Percentiles rank a stretch among this genome's conserved stretches.
phyloP scores from a whole-genome alignment of 2,888 invertebrate species.

The Lasioglossum malachurum region DNA sequence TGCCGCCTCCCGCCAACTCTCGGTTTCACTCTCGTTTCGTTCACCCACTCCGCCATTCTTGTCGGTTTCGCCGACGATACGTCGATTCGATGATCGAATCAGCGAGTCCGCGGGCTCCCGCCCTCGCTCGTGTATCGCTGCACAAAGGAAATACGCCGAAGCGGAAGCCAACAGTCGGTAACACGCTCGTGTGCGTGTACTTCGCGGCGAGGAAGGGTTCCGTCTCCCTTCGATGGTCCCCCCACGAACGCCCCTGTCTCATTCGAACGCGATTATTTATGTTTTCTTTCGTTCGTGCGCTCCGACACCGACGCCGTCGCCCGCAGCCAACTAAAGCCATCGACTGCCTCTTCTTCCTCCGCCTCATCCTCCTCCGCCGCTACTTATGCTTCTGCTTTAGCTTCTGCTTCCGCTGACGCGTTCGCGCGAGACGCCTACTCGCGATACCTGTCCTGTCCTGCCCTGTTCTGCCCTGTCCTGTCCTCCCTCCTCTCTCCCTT shows the following conservation, averaged over 20 bases:
- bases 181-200: background rate
- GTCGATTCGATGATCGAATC: background rate
- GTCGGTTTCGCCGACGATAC: background rate
- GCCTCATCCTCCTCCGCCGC: slow-evolving; percentile 14
- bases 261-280: slow-evolving; percentile 84
- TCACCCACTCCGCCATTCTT: background rate
- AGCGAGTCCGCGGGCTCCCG: background rate
- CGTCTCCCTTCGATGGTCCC: slow-evolving; percentile 1
- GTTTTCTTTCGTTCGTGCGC: slow-evolving; percentile 81
- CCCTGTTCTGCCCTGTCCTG: background rate
- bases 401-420: slow-evolving; percentile 10
- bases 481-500: background rate
- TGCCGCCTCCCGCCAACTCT: background rate
- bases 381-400: slow-evolving; percentile 12
- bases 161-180: background rate
- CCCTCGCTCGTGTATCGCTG: background rate
- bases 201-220: slow-evolving; percentile 23
- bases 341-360: slow-evolving; percentile 74
- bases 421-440: slow-evolving; percentile 9
- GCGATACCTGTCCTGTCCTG: background rate
- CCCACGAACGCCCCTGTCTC: slow-evolving; percentile 75
- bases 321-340: slow-evolving; percentile 82
- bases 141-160: background rate
- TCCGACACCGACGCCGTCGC: slow-evolving; percentile 78
- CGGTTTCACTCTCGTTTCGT: background rate